Evolutionary conservation across 1,140 invertebrate genomes (phyloP), one percentile per base, ranked within the genome.

Genomic region (Camponotus floridanus): DNA sequence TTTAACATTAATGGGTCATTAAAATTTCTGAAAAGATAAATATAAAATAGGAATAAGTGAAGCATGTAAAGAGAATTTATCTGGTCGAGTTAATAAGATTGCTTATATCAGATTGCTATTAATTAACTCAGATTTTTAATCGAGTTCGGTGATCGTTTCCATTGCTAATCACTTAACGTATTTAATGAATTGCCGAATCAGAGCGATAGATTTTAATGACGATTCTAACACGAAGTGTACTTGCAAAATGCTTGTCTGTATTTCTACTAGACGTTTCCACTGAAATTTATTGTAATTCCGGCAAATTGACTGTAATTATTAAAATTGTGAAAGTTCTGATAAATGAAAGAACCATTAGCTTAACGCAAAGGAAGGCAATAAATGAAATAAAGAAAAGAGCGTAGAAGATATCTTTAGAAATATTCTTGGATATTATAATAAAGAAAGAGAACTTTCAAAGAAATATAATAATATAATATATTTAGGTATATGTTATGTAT

Each of bases 71-170:
- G 31, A 51, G 2, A 18, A 39, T 51, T 65, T 15, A 36, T 26
- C 11, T 13, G 18, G 21, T 9, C 39, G 26, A 62, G 18, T 7
- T 26, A 31, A 42, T 79, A 65, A 79, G n/a, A 51, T 79, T n/a
- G 26, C n/a, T 48, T 62, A 76, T 45, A 42, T 39, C 11, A 21
- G 39, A 64, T 65, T 64, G 39, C 39, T 51, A 45, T 67, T 79
- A 67, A 79, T 79, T 79, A 79, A 79, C 45, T 33, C 15, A 51
- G 55, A 67, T 79, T 45, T 79, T 79, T 79, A 21, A 18, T 39
- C 48, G 11, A 15, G 21, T 62, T 61, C 1, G n/a, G 31, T 39
- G n/a, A 65, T 36, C 61, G 76, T 55, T 55, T 55, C 2, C 15
- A 4, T 51, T 7, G 33, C 3, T 55, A 79, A 78, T 79, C 51